Conservation (phyloP, 2,113 vertebrate species). For the Vulpes ferrilata region DNA sequence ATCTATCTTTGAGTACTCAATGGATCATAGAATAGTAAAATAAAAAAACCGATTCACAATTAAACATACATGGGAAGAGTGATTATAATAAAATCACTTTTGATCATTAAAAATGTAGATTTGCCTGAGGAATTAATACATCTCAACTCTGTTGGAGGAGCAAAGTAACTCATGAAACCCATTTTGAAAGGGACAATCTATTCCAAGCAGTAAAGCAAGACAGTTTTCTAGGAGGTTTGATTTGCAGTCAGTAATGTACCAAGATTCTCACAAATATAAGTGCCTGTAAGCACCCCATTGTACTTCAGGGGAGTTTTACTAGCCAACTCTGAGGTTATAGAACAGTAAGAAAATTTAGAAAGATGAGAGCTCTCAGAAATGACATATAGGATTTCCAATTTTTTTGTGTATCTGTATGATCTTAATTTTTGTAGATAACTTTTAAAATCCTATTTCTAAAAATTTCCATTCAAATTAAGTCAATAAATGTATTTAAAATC, state of each 20-base stretch:
- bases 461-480: background rate
- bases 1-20: background rate
- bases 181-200: background rate
- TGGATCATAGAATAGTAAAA: background rate
- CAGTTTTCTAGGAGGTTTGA: background rate
- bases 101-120: background rate
- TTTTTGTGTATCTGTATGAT: background rate
- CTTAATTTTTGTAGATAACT: slow-evolving; percentile 2
- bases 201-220: background rate
- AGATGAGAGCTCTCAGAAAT: background rate
- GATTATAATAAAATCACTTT: background rate
- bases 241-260: background rate
- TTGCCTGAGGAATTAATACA: background rate
- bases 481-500: background rate
- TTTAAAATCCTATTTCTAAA: background rate
- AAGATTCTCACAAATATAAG: background rate
- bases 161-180: background rate
- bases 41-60: background rate
- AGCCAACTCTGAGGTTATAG: background rate
- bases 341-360: background rate
- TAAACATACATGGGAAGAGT: background rate
- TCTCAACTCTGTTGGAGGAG: background rate
- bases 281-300: background rate
- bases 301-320: background rate
- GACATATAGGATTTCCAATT: background rate